Evolutionary conservation across 2,797 vertebrate species (phyloP).

Genomic region (Propithecus perrieri): DNA sequence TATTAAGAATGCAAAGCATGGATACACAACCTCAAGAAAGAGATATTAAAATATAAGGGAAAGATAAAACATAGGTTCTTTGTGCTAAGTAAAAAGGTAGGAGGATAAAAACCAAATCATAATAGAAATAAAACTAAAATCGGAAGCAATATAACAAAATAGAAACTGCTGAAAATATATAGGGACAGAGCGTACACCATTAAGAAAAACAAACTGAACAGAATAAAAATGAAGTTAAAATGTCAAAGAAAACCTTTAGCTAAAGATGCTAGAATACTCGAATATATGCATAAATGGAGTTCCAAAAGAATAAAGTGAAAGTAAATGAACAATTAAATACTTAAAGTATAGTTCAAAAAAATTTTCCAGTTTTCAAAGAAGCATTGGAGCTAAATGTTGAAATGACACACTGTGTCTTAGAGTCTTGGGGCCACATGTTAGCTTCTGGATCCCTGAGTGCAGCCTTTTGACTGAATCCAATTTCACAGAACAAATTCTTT

Average conservation of each 20-base stretch:
- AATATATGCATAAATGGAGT: background rate
- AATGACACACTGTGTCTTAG: background rate
- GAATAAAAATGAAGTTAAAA: background rate
- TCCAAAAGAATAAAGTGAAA: background rate
- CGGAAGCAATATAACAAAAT: background rate
- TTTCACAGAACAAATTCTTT: too few species aligned
- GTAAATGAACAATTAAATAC: background rate
- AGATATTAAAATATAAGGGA: background rate
- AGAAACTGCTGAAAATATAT: background rate
- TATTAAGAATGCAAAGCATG: background rate
- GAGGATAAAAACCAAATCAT: background rate
- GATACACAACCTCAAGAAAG: background rate
- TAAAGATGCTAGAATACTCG: background rate
- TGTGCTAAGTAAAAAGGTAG: background rate
- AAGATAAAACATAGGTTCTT: background rate
- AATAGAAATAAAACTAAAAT: constrained; percentile 19
- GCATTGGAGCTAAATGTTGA: background rate
- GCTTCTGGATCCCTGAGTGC: background rate
- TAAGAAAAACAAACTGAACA: background rate
- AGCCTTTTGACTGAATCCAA: background rate
- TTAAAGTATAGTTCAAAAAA: background rate
- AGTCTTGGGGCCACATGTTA: background rate
- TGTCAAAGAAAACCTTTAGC: background rate
- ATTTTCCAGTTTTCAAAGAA: background rate
- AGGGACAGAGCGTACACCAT: background rate